Conservation (phyloP, 2,113 vertebrate species). For the Syngnathoides biaculeatus region DNA sequence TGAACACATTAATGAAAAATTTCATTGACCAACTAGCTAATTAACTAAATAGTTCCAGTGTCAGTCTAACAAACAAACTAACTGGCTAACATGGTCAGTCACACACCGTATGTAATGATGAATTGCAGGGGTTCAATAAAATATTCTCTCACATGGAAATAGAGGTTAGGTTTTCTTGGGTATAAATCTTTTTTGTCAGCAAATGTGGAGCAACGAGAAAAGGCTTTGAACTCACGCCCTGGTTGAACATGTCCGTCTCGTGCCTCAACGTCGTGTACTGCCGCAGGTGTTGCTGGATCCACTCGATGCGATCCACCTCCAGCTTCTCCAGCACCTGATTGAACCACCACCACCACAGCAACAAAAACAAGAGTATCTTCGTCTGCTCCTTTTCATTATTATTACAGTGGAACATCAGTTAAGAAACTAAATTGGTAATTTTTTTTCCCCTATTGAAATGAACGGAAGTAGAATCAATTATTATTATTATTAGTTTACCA, state of each 20-base stretch:
- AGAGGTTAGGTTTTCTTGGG: too few relatives aligned
- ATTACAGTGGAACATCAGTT: not conserved
- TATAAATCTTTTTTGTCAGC: not conserved
- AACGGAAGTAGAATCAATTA: too few relatives aligned
- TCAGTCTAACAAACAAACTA: too few relatives aligned
- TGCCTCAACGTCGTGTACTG: slow-evolving; percentile 95
- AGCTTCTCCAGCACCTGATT: slow-evolving; percentile 89
- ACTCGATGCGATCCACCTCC: slow-evolving; percentile 94
- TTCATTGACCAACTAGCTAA: too few relatives aligned
- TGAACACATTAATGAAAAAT: too few relatives aligned
- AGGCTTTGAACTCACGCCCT: slow-evolving; percentile 84
- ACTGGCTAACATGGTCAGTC: too few relatives aligned
- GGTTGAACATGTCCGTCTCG: slow-evolving; percentile 99
- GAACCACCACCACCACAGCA: not conserved
- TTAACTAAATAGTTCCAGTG: too few relatives aligned
- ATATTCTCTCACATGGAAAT: too few relatives aligned
- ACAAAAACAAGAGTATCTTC: not conserved
- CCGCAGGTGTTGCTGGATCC: slow-evolving; percentile 92
- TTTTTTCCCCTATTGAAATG: not conserved
- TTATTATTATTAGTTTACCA: slow-evolving; percentile 73
- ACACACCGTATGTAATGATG: too few relatives aligned
- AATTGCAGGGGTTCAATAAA: too few relatives aligned
- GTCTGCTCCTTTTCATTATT: not conserved
- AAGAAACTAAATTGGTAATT: not conserved
- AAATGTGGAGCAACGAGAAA: not conserved